These are phyloP conservation scores for Rhinella marina DNA, from an alignment of 2,797 vertebrate genomes.

Conservation along the genomic window DNA sequence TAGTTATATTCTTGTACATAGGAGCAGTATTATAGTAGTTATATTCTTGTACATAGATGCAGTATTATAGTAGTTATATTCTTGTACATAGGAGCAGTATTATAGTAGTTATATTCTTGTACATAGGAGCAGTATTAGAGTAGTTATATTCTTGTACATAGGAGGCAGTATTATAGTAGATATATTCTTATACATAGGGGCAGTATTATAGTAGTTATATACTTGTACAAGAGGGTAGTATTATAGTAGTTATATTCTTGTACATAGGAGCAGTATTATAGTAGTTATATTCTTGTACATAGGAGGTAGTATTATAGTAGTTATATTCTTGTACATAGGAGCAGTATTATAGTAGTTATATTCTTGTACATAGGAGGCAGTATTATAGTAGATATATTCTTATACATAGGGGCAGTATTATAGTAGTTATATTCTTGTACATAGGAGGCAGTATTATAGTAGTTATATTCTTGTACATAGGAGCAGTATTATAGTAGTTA, in stretches of 20 bases:
- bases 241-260: neutral
- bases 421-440: slow-evolving; percentile 7
- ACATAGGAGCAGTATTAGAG: neutral
- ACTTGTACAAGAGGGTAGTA: too few species aligned
- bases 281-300: neutral
- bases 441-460: slow-evolving; percentile 5
- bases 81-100: neutral
- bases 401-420: neutral
- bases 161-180: slow-evolving; percentile 2
- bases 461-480: neutral
- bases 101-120: slow-evolving; percentile 13
- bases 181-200: neutral
- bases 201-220: neutral
- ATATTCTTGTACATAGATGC: neutral
- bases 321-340: neutral
- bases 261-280: neutral
- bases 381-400: slow-evolving; percentile 9
- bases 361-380: neutral
- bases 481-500: neutral
- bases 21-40: slow-evolving; percentile 2
- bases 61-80: neutral
- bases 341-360: slow-evolving; percentile 22
- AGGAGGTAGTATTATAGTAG: neutral
- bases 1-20: neutral
- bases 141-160: neutral